phyloP scores from a whole-genome alignment of 2,113 vertebrate species.

The Tetraodon nigroviridis region DNA sequence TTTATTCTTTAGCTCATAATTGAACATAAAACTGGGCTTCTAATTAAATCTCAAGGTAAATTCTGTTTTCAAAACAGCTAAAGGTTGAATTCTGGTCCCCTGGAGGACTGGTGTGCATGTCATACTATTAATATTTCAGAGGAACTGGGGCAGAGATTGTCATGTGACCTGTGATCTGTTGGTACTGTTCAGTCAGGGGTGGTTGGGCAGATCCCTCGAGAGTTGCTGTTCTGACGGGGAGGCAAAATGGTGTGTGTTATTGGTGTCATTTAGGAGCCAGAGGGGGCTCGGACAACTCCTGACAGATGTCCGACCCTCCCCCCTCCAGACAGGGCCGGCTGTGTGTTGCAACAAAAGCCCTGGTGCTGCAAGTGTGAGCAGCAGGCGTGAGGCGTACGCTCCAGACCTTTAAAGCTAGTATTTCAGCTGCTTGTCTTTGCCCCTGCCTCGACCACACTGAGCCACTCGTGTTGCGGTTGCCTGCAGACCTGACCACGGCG shows the following conservation, averaged over 20 bases:
- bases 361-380: not conserved
- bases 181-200: constrained; percentile 32
- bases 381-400: no score
- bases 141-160: not conserved
- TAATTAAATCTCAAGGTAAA: not conserved
- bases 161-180: constrained; percentile 20
- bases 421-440: constrained; percentile 10
- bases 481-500: not conserved
- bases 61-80: not conserved
- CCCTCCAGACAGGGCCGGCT: constrained; percentile 34
- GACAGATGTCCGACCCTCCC: constrained; percentile 74
- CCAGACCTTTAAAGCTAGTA: not conserved
- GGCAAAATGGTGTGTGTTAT: constrained; percentile 21
- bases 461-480: not conserved
- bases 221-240: constrained; percentile 19
- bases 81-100: not conserved
- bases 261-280: constrained; percentile 43
- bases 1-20: constrained; percentile 1
- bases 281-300: constrained; percentile 50
- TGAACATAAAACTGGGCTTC: not conserved
- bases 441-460: not conserved
- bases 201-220: constrained; percentile 31
- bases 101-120: constrained; percentile 14
- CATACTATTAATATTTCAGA: constrained; percentile 33
- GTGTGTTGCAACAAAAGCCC: constrained; percentile 57